Base-by-base conservation (phyloP, 2,113 vertebrate species). In the Hucho hucho region DNA sequence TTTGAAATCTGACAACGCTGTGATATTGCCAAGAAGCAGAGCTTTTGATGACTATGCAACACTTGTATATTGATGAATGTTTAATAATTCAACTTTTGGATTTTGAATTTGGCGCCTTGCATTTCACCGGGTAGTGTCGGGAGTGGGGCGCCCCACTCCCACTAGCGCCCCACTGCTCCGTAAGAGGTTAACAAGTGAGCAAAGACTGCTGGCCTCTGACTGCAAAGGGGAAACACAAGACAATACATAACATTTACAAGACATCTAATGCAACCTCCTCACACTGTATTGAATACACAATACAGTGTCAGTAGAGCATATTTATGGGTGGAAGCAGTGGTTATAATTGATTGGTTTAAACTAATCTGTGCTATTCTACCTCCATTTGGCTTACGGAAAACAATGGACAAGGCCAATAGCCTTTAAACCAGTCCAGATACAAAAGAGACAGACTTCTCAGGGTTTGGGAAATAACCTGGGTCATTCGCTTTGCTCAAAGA, bases 231-330 rank as follows among this genome's bases (percentile, higher is more conserved):
- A 84, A 87, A 79, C 79, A 84, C 25, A 47, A 79, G 79, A 87
- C 84, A 90, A 87, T 83, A 87, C 83, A 89, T 77, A 80, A 82
- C 70, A 91, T 90, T 90, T 86, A 86, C 83, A 84, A 84, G 77
- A 85, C 81, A 82, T 92, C 92, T 86, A 81, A 87, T 90, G 90
- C 88, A 46, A 28, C 59, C 53, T 64, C 68, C 78, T 74, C 32
- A 32, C 32, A 32, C 32, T 79, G 72, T 86, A 89, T 89, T 86
- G 74, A 89, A 88, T 89, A 79, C 74, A 82, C 29, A 58, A 61
- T 77, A 64, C 87, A 77, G 53, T 69, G 68, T 74, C 61, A 77
- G 74, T 75, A 81, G 81, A 73, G 69, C 61, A 26, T 76, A 73
- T 82, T 84, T 86, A 83, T 67, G 66, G 56, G 78, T 75, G 68